Evolutionary conservation across 2,888 invertebrate genomes (phyloP).

Genomic region (Gibbula magus): DNA sequence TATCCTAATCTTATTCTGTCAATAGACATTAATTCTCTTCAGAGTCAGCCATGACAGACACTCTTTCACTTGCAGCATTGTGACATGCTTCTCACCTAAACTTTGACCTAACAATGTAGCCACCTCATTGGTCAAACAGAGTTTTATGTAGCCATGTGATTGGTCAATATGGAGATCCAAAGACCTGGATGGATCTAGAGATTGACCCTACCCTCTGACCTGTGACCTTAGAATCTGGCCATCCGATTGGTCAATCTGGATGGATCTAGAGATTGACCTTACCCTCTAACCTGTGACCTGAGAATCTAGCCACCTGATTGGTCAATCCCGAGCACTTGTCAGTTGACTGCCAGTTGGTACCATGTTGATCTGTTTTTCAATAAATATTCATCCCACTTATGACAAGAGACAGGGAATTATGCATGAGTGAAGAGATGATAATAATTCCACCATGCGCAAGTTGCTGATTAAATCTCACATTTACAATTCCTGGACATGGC

Average conservation of each 20-base stretch:
- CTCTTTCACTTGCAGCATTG: too few species aligned
- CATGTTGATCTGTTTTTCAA: neutral
- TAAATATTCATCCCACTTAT: slow-evolving; percentile 19
- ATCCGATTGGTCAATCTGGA: too few species aligned
- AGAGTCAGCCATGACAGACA: too few species aligned
- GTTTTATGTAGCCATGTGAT: too few species aligned
- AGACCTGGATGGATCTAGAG: too few species aligned
- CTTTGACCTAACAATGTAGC: too few species aligned
- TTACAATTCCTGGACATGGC: neutral
- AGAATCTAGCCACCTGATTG: neutral
- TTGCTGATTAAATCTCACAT: slow-evolving; percentile 12
- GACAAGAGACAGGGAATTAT: neutral
- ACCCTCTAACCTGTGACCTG: neutral
- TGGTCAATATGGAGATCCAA: too few species aligned
- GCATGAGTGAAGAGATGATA: neutral
- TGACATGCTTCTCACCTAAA: too few species aligned
- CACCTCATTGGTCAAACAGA: too few species aligned
- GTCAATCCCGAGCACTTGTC: neutral
- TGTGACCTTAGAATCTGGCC: neutral
- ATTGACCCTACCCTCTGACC: neutral
- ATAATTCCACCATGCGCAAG: neutral
- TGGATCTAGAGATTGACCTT: too few species aligned
- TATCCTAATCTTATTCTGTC: neutral
- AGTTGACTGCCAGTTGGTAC: neutral
- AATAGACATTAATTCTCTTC: neutral